Conservation (phyloP, 2,113 vertebrate species). For the Plectropomus leopardus region DNA sequence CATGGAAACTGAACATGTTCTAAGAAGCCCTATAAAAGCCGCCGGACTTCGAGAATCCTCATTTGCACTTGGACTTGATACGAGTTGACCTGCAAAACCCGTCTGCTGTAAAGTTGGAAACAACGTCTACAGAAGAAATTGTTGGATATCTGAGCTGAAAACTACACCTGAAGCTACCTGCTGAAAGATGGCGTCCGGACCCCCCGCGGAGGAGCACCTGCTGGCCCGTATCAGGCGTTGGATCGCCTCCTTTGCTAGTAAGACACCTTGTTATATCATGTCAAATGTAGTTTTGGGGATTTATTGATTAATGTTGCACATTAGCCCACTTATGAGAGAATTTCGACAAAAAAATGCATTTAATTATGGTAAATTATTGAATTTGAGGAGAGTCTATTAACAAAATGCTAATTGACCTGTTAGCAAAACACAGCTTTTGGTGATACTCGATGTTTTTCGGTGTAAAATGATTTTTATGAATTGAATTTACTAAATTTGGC, state of each 20-base stretch:
- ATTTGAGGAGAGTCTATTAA: background rate
- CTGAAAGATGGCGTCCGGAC: background rate
- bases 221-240: background rate
- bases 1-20: background rate
- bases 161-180: background rate
- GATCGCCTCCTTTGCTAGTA: background rate
- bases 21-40: background rate
- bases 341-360: background rate
- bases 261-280: background rate
- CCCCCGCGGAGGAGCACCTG: background rate
- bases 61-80: constrained; percentile 2
- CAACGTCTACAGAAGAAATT: background rate
- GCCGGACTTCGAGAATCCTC: background rate
- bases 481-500: background rate
- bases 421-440: background rate
- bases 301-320: background rate
- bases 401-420: background rate
- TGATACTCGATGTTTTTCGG: background rate
- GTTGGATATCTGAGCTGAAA: background rate
- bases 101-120: background rate
- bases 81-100: background rate
- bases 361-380: background rate
- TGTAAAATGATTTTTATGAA: background rate
- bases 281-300: background rate
- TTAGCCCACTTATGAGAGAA: no score